phyloP scores from a whole-genome alignment of 2,797 vertebrate species.

The Tympanoctomys barrerae region DNA sequence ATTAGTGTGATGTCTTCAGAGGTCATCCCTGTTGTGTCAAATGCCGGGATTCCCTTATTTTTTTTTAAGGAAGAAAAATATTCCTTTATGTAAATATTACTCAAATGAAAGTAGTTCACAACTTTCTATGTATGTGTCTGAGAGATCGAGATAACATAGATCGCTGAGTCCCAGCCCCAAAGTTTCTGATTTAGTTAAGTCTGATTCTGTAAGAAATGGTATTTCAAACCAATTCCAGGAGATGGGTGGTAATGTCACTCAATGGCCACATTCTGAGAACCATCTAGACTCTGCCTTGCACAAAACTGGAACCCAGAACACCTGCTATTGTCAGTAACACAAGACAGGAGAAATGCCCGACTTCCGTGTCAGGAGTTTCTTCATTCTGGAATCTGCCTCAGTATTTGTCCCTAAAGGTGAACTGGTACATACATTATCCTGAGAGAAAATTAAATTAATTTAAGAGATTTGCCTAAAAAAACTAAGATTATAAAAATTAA shows the following conservation, averaged over 20 bases:
- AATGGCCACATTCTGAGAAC: background rate
- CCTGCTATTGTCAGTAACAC: background rate
- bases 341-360: background rate
- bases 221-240: background rate
- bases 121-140: background rate
- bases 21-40: background rate
- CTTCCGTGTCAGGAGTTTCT: too few relatives aligned
- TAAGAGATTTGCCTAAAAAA: background rate
- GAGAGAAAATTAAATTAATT: background rate
- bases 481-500: background rate
- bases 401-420: background rate
- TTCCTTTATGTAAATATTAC: background rate
- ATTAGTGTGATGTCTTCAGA: background rate
- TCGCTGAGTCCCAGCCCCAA: background rate
- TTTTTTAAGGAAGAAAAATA: background rate
- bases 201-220: background rate
- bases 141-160: background rate
- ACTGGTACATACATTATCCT: background rate
- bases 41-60: background rate
- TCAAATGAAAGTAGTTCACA: background rate
- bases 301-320: background rate
- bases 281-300: background rate
- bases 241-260: background rate
- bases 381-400: background rate
- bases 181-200: slow-evolving; percentile 4